A percentile compares a stretch with the other conserved stretches of the same genome.
Evolutionary conservation across 2,797 vertebrate genomes (phyloP).

Genomic region (Melanotaenia nigrans): DNA sequence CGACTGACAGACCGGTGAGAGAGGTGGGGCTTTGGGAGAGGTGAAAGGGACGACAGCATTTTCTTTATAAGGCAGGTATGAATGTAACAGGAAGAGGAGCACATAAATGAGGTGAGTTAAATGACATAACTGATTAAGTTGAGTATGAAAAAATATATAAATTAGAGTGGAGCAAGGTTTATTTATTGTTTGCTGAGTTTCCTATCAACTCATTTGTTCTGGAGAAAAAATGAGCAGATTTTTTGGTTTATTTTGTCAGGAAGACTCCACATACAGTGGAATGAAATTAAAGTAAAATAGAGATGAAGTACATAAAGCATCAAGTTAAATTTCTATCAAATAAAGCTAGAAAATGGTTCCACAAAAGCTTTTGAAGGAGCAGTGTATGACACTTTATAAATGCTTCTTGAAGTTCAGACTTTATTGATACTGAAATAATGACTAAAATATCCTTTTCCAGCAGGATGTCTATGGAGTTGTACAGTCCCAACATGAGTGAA

Average conservation of each 20-base stretch:
- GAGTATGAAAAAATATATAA: not conserved
- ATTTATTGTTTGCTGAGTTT: constrained; percentile 6
- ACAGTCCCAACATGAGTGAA: constrained; percentile 76
- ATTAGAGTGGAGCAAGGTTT: not conserved
- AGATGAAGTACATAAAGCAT: not conserved
- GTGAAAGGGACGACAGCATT: constrained; percentile 8
- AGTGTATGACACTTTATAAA: not conserved
- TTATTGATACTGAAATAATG: not conserved
- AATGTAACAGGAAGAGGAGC: constrained; percentile 17
- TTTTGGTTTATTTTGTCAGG: not conserved
- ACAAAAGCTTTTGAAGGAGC: not conserved
- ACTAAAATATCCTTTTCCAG: constrained; percentile 1
- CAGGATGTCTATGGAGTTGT: constrained; percentile 68
- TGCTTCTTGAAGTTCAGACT: not conserved
- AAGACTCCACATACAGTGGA: not conserved
- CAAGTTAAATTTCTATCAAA: not conserved
- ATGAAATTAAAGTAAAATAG: not conserved
- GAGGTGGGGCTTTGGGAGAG: constrained; percentile 29
- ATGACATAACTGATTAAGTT: not conserved
- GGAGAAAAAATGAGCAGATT: not conserved
- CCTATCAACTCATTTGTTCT: not conserved
- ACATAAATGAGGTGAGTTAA: constrained; percentile 43
- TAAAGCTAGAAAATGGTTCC: not conserved
- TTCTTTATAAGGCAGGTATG: constrained; percentile 36
- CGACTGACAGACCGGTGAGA: constrained; percentile 63